Base-by-base conservation (phyloP, 2,113 vertebrate species). In the Chaenogobius annularis region DNA sequence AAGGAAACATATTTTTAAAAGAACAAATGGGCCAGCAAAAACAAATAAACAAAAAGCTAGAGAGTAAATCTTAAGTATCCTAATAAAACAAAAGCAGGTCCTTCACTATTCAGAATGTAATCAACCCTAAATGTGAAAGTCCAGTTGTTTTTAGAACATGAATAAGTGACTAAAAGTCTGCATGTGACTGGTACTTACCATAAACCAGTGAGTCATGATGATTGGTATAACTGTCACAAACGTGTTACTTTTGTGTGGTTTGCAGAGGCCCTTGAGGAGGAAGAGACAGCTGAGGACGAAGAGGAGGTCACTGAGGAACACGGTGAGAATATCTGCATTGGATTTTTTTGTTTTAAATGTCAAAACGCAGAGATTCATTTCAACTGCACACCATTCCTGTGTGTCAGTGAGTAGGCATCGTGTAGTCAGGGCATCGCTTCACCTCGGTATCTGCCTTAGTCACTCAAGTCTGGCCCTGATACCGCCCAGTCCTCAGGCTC, bases 211-310 rank as follows among this genome's bases (percentile, higher is more conserved):
- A 68, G 47, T 75, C 22, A 68, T 47, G 3, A n/a, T 11, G 7
- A 58, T 1, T 73, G 35, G 31, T 12, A 20, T 52, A 1, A 46
- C 66, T 0, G 74, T 71, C 68, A 76, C 40, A 22, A 19, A 59
- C 2, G 1, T 76, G 43, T 69, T 10, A 40, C 48, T 54, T 69
- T 71, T 4, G n/a, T 44, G 19, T n/a, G 35, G 19, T 37, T 62
- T 7, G 20, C 82, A 86, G 87, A 89, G 4, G 65, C 56, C 12
- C 17, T 1, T 10, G 59, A 82, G 50, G 79, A 84, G 2, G 82
- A 72, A 47, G 88, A 82, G 22, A 8, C 67, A 56, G 43, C 72
- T 43, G 87, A 86, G 17, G 81, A 78, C 10, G 59, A 79, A 20
- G 71, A 79, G 17, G 64, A 79, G 54, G 35, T n/a, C 3, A 48